Evolutionary conservation across 2,113 vertebrate genomes (phyloP).

Genomic region (Procapra przewalskii): DNA sequence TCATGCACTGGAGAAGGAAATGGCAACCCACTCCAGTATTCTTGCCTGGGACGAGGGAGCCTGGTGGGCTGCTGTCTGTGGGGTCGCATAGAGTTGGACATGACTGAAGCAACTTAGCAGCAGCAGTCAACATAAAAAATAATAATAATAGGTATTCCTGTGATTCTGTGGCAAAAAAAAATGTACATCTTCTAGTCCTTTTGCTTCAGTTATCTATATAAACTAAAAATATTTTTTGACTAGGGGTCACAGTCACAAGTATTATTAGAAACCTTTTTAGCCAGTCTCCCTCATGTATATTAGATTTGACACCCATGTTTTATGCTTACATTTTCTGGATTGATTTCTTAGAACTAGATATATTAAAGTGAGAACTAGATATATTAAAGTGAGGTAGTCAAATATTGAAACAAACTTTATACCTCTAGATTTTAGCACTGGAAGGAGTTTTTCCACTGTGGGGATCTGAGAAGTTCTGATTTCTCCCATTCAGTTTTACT

Average conservation of each 20-base stretch:
- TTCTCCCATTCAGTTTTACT: neutral
- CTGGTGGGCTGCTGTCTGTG: too few relatives aligned
- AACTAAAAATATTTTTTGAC: neutral
- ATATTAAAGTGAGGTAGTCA: neutral
- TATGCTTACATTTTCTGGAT: conserved; percentile 9
- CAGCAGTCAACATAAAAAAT: neutral
- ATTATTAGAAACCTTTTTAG: neutral
- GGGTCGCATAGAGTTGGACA: too few relatives aligned
- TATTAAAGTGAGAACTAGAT: neutral
- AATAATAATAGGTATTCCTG: neutral
- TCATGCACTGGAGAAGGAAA: too few relatives aligned
- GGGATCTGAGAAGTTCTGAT: neutral
- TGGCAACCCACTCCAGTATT: too few relatives aligned
- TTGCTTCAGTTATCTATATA: neutral
- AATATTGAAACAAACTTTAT: neutral
- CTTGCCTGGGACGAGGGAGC: too few relatives aligned
- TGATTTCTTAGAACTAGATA: neutral
- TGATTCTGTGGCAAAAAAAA: neutral
- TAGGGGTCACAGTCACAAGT: neutral
- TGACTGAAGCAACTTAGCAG: too few relatives aligned
- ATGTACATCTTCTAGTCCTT: neutral
- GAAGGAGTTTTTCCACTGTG: neutral
- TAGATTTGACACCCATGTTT: neutral
- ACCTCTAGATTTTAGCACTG: neutral
- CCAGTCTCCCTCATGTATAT: neutral